These are phyloP conservation scores for Melozone crissalis DNA, from an alignment of 2,113 vertebrate species.

Conservation along the genomic window DNA sequence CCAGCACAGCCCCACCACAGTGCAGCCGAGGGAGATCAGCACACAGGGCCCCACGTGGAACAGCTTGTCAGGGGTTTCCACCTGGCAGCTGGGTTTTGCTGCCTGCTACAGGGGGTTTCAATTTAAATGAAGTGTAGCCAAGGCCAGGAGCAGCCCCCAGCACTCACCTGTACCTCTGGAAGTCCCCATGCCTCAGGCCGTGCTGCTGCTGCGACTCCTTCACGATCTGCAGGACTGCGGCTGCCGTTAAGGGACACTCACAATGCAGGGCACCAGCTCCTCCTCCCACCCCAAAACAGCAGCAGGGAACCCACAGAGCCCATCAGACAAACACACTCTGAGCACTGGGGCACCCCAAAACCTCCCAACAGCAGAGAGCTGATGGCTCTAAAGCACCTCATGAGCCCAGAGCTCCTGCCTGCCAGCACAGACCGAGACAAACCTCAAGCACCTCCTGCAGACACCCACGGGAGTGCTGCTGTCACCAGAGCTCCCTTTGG, in stretches of 20 bases:
- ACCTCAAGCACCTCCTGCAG: background rate
- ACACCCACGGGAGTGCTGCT: rapidly evolving
- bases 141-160: background rate
- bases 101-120: background rate
- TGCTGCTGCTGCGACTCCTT: constrained; percentile 99
- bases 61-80: background rate
- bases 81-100: background rate
- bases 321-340: rapidly evolving
- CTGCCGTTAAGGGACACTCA: constrained; percentile 72
- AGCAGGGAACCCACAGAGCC: background rate
- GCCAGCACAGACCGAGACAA: background rate
- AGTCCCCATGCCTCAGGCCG: constrained; percentile 95
- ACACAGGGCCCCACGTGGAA: rapidly evolving
- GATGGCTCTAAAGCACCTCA: background rate
- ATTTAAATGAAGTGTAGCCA: background rate
- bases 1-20: background rate
- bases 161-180: constrained; percentile 96
- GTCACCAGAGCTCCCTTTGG: background rate
- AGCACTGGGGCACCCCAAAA: background rate
- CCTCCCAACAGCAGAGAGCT: background rate
- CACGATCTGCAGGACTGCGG: constrained; percentile 92
- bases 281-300: background rate
- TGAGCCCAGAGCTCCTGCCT: background rate
- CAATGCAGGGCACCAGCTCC: background rate
- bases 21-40: background rate